Base-by-base conservation (phyloP, 2,113 vertebrate genomes). In the Balaeniceps rex region DNA sequence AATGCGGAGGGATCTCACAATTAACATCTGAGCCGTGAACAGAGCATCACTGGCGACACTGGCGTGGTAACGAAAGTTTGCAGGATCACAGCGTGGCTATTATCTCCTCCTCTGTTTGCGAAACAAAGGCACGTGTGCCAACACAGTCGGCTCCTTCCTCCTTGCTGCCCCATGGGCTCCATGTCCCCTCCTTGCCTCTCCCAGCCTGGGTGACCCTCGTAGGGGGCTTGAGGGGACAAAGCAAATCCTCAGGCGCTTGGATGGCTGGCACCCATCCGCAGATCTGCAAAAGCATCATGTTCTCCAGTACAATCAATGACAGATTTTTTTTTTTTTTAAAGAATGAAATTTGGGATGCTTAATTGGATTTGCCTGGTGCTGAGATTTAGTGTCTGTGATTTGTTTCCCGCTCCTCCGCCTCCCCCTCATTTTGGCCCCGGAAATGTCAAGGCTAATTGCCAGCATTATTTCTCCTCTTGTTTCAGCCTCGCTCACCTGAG, bases 121-220 rank as follows among this genome's bases (percentile, higher is more conserved):
- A 60, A 76, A 51, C 51, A 19, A 49, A 49, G 55, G 58, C 60
- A 24, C 1, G 0, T 8, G 76, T 79, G 71, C 52, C 52, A 63
- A 40, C 29, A 6, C 1, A 3, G 47, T 40, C 2, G 11, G 19
- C 57, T 60, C 57, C 64, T 69, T 85, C 66, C 82, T 36, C 9
- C 70, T n/a, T 1, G 2, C 52, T 13, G 31, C 42, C 44, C 47
- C 14, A 1, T 1, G 19, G 54, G 40, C 24, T 68, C 36, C 0
- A 1, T 7, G 4, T 51, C 72, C 63, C 28, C 46, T 17, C 75
- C 57, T 3, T 4, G 10, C 38, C 40, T 85, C 38, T 70, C 44
- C 60, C 0, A 5, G 49, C 34, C 4, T 10, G 40, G 12, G 64
- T 72, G 83, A 46, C 17, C 38, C 23, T 52, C 11, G 2, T 0